These are phyloP conservation scores for Ctena decussata DNA, from an alignment of 2,888 invertebrate genomes.

Conservation along the genomic window DNA sequence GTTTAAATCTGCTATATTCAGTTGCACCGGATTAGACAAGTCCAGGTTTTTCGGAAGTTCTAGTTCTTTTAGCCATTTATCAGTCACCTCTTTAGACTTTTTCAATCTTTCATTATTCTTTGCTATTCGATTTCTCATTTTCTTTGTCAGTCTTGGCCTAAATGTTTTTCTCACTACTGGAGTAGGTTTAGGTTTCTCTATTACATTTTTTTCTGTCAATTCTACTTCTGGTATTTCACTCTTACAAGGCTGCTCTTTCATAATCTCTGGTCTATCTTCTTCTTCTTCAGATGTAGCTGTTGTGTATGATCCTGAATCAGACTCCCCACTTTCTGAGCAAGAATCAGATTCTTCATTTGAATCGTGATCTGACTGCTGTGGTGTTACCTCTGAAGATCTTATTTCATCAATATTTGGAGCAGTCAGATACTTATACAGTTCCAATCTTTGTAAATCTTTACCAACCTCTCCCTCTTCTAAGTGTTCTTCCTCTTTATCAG, in stretches of 20 bases:
- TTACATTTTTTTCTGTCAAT: not conserved
- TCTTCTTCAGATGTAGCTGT: not conserved
- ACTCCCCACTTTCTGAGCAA: not conserved
- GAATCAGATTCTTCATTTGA: slow-evolving; percentile 4
- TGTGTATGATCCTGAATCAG: not conserved
- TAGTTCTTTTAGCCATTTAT: slow-evolving; percentile 60
- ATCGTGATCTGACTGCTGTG: not conserved
- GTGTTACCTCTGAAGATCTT: not conserved
- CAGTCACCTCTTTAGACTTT: slow-evolving; percentile 54
- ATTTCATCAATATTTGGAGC: not conserved
- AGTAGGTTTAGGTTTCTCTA: not conserved
- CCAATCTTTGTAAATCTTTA: not conserved
- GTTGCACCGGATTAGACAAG: slow-evolving; percentile 50
- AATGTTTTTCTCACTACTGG: not conserved
- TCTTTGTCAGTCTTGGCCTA: not conserved
- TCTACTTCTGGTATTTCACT: not conserved
- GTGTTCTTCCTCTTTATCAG: no score
- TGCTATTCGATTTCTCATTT: slow-evolving; percentile 15
- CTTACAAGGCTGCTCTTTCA: not conserved
- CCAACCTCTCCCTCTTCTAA: no score
- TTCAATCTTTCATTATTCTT: slow-evolving; percentile 52
- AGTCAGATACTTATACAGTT: slow-evolving; percentile 11
- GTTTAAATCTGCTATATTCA: slow-evolving; percentile 73
- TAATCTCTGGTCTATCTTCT: not conserved
- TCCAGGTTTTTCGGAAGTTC: slow-evolving; percentile 47